phyloP scores from a whole-genome alignment of 2,113 vertebrate species.

The Upupa epops region DNA sequence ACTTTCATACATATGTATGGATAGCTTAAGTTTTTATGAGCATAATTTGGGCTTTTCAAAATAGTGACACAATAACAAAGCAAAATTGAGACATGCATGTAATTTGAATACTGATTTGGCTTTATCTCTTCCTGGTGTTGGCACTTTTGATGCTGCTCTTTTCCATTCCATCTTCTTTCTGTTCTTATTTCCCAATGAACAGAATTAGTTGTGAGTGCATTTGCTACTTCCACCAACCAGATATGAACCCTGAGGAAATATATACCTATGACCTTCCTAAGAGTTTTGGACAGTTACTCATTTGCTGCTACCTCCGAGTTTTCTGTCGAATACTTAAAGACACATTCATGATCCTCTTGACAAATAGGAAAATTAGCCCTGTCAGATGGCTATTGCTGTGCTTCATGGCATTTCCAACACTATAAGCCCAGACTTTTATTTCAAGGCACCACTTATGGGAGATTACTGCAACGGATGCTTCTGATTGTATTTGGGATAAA shows the following conservation, averaged over 20 bases:
- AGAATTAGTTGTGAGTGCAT: constrained; percentile 4
- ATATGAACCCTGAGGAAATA: background rate
- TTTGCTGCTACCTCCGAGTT: background rate
- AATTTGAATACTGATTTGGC: constrained; percentile 75
- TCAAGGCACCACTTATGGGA: background rate
- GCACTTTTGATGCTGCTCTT: constrained; percentile 67
- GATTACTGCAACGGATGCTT: background rate
- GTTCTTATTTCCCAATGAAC: constrained; percentile 41
- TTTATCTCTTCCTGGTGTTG: constrained; percentile 59
- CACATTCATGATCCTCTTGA: background rate
- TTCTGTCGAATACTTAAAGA: background rate
- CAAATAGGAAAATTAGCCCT: background rate
- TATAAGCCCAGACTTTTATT: background rate
- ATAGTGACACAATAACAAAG: constrained; percentile 79
- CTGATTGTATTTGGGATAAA: background rate
- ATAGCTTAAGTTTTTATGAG: constrained; percentile 77
- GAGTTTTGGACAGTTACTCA: background rate
- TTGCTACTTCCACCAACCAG: background rate
- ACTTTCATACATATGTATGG: constrained; percentile 79
- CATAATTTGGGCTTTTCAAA: constrained; percentile 83
- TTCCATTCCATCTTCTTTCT: constrained; percentile 53
- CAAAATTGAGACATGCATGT: constrained; percentile 75
- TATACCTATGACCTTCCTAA: background rate
- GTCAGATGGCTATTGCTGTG: background rate
- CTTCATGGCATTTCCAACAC: background rate